Conservation (phyloP, 1,140 invertebrate species). For the Drosophila navojoa region DNA sequence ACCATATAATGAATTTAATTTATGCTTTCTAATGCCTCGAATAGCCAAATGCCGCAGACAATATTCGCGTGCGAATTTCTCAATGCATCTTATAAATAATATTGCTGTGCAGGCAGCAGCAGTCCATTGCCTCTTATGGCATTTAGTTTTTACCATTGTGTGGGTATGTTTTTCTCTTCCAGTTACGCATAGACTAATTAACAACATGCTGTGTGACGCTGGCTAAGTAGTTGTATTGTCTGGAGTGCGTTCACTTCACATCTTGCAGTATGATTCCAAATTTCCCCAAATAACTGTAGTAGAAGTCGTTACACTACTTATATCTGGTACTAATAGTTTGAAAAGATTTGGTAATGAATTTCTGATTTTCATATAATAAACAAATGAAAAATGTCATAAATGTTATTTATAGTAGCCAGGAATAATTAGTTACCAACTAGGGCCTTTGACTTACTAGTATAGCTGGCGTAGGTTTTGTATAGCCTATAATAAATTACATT, state of each 20-base stretch:
- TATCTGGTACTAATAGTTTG: too few relatives aligned
- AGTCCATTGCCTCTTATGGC: conserved; percentile 5
- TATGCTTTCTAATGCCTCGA: conserved; percentile 25
- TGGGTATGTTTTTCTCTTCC: conserved; percentile 10
- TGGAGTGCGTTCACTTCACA: conserved; percentile 64
- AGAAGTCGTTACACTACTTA: too few relatives aligned
- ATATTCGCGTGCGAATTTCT: conserved; percentile 39
- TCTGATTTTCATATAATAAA: too few relatives aligned
- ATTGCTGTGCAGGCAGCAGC: too few relatives aligned
- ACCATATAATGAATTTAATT: conserved; percentile 13
- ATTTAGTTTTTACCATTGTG: conserved; percentile 18
- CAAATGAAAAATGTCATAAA: too few relatives aligned
- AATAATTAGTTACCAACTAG: too few relatives aligned
- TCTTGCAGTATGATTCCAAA: conserved; percentile 16
- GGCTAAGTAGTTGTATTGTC: conserved; percentile 30
- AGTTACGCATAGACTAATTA: conserved; percentile 37
- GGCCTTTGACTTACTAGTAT: too few relatives aligned
- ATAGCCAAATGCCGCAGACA: conserved; percentile 1
- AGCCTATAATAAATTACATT: too few relatives aligned
- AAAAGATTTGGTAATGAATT: too few relatives aligned
- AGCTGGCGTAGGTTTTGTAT: too few relatives aligned
- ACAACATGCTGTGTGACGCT: conserved; percentile 6
- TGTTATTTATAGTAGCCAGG: too few relatives aligned
- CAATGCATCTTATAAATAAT: conserved; percentile 11
- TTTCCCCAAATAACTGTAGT: conserved; percentile 41